Evolutionary conservation across 2,113 vertebrate species (phyloP).

Genomic region (Solenodon paradoxus): DNA sequence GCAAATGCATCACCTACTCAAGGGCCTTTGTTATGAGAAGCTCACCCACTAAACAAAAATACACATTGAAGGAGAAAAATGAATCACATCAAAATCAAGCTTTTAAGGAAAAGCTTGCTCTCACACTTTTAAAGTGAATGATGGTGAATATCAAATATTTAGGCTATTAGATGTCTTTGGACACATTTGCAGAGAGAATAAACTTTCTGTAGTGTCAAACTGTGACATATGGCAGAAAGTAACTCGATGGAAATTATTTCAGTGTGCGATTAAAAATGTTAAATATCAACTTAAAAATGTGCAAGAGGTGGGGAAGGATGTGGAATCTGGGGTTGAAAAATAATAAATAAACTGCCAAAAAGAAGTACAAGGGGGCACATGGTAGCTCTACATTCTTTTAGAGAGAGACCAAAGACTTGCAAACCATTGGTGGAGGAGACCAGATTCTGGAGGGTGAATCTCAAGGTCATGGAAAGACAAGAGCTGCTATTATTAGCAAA

Average conservation of each 20-base stretch:
- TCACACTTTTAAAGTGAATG: not conserved
- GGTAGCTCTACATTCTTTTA: not conserved
- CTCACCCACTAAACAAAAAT: no score
- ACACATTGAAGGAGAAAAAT: not conserved
- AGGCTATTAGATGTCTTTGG: not conserved
- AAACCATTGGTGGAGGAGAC: not conserved
- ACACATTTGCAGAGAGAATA: not conserved
- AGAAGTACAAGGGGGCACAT: no score
- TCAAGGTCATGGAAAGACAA: no score
- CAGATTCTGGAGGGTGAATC: no score
- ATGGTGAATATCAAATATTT: not conserved
- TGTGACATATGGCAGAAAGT: not conserved
- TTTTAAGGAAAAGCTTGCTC: not conserved
- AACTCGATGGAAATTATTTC: not conserved
- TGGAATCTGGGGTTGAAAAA: no score
- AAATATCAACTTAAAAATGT: not conserved
- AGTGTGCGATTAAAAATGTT: not conserved
- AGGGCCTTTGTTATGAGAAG: no score
- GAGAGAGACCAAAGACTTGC: not conserved
- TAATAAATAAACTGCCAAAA: no score
- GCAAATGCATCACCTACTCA: not conserved
- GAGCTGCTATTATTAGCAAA: not conserved
- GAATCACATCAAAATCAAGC: not conserved
- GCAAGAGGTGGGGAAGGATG: no score
- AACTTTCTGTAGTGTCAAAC: not conserved